Base-by-base conservation (phyloP, 2,797 vertebrate genomes). In the Emys orbicularis region DNA sequence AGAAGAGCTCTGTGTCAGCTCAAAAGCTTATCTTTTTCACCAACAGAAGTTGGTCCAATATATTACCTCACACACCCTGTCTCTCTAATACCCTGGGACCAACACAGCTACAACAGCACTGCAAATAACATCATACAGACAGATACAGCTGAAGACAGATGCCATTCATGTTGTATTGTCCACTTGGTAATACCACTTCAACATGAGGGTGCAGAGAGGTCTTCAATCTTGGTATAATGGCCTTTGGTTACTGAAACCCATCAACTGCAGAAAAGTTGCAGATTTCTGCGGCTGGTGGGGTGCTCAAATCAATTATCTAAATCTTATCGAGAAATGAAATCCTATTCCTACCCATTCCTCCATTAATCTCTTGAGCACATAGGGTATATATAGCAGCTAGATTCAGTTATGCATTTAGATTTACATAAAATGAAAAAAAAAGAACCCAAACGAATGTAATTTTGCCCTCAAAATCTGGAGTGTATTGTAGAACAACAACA, bases 401-500 rank as follows among this genome's bases (percentile, higher is more conserved):
- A 68, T 0, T 65, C 74, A 83, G 81, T 56, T 50, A 15, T 80
- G 21, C 5, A 34, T 29, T 56, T 29, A 79, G 83, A 21, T 92
- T 92, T 18, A 79, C 25, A 81, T 12, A 61, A 44, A 0, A 1
- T 83, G 50, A 81, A 65, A 83, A 94, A 68, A n/a, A 7, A 68
- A 41, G 41, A 41, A 68, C 9, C 65, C 65, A 72, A 37, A 59
- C 3, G 13, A 72, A 88, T 10, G 76, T 72, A 59, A 13, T 84
- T 74, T 72, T 88, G 89, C 54, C 49, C 88, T 54, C 72, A 77
- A 92, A 94, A 88, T 93, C 86, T 96, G 94, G 86, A 82, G 88
- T 92, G 85, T 44, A 79, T 96, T 95, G 87, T 0, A 83, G 72
- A 84, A 91, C 79, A 90, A 49, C 61, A 83, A 44, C 88, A 82